A percentile compares a stretch with the other conserved stretches of the same genome.
Evolutionary conservation across 2,888 invertebrate species (phyloP).

Genomic region (Luperina testacea): DNA sequence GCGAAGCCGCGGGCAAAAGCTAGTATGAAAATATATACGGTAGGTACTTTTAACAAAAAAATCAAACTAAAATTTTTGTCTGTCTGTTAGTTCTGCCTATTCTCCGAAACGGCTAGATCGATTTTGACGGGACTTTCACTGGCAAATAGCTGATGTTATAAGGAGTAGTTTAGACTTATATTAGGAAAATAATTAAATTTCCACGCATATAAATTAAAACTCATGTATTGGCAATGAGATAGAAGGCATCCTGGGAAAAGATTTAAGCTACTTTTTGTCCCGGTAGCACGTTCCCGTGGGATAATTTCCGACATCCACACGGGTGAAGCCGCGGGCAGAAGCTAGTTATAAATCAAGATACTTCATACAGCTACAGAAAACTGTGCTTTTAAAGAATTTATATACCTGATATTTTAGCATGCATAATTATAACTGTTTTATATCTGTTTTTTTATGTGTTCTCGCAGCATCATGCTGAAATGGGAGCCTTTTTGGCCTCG

Average conservation of each 20-base stretch:
- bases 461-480: neutral
- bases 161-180: neutral
- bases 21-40: too few relatives aligned
- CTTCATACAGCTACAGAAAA: neutral
- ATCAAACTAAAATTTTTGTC: too few relatives aligned
- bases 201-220: neutral
- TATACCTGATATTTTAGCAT: constrained; percentile 1
- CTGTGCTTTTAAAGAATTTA: neutral
- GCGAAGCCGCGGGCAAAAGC: too few relatives aligned
- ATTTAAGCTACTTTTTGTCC: too few relatives aligned
- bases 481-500: too few relatives aligned
- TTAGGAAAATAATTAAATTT: neutral
- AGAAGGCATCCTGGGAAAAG: neutral
- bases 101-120: too few relatives aligned
- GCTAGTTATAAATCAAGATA: neutral
- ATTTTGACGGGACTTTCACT: neutral
- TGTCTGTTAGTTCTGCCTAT: neutral
- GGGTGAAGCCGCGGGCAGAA: neutral
- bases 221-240: neutral
- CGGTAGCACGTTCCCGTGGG: too few relatives aligned
- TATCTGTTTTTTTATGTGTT: neutral
- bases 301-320: neutral
- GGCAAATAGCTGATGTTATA: neutral
- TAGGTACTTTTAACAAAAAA: too few relatives aligned
- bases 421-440: neutral